A percentile compares a stretch with the other conserved stretches of the same genome.
Evolutionary conservation across 2,888 invertebrate genomes (phyloP).

Genomic region (Panopea generosa): DNA sequence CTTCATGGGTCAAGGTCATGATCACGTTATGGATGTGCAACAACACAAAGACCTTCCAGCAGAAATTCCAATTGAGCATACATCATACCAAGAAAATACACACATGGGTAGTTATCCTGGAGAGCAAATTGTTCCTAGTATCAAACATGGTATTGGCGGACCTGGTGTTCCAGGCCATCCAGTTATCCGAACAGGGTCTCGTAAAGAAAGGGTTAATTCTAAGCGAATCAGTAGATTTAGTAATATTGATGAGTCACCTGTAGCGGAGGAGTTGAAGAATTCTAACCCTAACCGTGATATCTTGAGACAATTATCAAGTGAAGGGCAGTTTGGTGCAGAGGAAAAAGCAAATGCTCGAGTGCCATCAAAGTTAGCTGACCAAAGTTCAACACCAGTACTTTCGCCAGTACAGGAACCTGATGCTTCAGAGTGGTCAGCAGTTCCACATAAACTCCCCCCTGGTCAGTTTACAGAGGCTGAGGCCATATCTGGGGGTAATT

Average conservation of each 20-base stretch:
- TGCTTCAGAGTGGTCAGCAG: slow-evolving; percentile 18
- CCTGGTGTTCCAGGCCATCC: slow-evolving; percentile 49
- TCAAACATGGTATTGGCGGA: slow-evolving; percentile 4
- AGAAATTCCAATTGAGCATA: neutral
- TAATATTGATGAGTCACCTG: too few species aligned
- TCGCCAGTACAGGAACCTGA: slow-evolving; percentile 14
- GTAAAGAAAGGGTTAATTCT: too few species aligned
- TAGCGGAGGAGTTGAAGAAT: too few species aligned
- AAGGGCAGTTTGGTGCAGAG: neutral
- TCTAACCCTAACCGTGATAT: too few species aligned
- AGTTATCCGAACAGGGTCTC: neutral
- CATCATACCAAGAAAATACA: slow-evolving; percentile 3
- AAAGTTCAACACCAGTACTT: slow-evolving; percentile 16
- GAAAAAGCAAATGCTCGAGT: neutral
- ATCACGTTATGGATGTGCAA: too few species aligned
- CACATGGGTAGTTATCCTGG: neutral
- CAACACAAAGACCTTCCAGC: neutral
- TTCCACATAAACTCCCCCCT: neutral
- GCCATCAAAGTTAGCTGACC: slow-evolving; percentile 5
- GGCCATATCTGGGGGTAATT: neutral
- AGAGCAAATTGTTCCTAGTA: too few species aligned
- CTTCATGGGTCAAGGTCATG: too few species aligned
- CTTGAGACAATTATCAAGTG: too few species aligned
- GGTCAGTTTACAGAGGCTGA: neutral
- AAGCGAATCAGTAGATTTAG: too few species aligned